These are phyloP conservation scores for Listrodromus nycthemerus DNA, from an alignment of 2,888 invertebrate species.

Conservation along the genomic window DNA sequence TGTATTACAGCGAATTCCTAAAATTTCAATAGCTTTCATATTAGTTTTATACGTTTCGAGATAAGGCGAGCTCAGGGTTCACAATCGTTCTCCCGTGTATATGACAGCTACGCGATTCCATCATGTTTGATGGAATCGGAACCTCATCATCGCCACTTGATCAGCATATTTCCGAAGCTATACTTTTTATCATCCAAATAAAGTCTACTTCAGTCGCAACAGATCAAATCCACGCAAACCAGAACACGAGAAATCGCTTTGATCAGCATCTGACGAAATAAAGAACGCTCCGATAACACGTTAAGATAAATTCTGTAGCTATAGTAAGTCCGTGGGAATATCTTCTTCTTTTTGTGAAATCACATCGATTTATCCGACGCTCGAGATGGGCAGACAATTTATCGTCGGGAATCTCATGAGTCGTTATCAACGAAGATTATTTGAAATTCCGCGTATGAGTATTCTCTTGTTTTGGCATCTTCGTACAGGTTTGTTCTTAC, in stretches of 20 bases:
- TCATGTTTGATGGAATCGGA: background rate
- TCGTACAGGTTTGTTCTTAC: background rate
- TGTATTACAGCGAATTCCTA: background rate
- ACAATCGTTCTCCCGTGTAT: background rate
- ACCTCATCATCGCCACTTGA: background rate
- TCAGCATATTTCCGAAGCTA: background rate
- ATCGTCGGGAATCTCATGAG: constrained; percentile 30
- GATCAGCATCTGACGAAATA: constrained; percentile 29
- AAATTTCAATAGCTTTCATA: background rate
- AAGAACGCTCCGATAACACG: constrained; percentile 22
- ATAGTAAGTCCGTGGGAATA: constrained; percentile 9
- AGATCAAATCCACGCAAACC: constrained; percentile 24
- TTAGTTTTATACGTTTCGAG: background rate
- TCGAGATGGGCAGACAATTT: too few relatives aligned
- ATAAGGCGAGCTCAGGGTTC: background rate
- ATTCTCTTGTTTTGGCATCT: constrained; percentile 14
- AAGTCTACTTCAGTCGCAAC: background rate
- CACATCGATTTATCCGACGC: constrained; percentile 49
- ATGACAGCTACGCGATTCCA: background rate
- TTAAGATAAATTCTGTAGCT: constrained; percentile 10
- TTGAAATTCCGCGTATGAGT: background rate
- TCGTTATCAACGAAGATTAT: constrained; percentile 29
- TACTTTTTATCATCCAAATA: constrained; percentile 17
- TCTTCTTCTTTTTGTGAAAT: constrained; percentile 18
- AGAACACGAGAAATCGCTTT: constrained; percentile 30